Base-by-base conservation (phyloP, 2,888 invertebrate species). In the Pseudococcus viburni region DNA sequence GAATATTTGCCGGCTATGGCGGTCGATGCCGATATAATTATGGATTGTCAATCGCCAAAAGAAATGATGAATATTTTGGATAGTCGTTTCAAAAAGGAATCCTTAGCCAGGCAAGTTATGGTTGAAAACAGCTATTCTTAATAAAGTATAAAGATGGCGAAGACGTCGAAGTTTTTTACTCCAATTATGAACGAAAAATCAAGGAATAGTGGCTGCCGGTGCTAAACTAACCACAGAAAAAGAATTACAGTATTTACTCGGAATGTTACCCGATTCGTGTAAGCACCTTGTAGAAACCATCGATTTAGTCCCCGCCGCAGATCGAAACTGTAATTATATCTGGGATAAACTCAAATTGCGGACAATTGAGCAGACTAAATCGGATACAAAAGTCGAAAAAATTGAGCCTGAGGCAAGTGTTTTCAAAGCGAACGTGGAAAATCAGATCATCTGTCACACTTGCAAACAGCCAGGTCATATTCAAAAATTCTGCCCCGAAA, bases 71-170 rank as follows among this genome's bases (percentile, higher is more conserved):
- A 33, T 4, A 7, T 5, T 39, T 42, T 86, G 26, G 68, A 86
- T 73, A 15, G 12, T 5, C 2, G 33, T 0, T 86, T 39, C 22
- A 8, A 42, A 22, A 39, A 39, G 19, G 22, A 59, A 17, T 46
- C 68, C 2, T 1, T 4, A 39, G 68, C 68, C 9, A 68, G 33
- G 19, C 0, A 7, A 26, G 17, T 86, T 17, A 7, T 86, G 48
- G 6, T 73, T 15, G 64, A 68, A 86, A 86, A 73, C 46, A 86
- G 68, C 2, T 86, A 15, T 7, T 5, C 33, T 11, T 3, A 3
- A n/a, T 86, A 39, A 68, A 64, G 33, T 42, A 64, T n/a, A 42
- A 22, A n/a, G 68, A 86, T 19, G 64, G 46, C 4, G 46, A 68
- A 1, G 68, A 73, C 42, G 59, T 64, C 42, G 46, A 73, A 73